Percentiles rank a stretch among this genome's conserved stretches.
Evolutionary conservation across 2,888 invertebrate species (phyloP).

Genomic region (Deilephila elpenor): DNA sequence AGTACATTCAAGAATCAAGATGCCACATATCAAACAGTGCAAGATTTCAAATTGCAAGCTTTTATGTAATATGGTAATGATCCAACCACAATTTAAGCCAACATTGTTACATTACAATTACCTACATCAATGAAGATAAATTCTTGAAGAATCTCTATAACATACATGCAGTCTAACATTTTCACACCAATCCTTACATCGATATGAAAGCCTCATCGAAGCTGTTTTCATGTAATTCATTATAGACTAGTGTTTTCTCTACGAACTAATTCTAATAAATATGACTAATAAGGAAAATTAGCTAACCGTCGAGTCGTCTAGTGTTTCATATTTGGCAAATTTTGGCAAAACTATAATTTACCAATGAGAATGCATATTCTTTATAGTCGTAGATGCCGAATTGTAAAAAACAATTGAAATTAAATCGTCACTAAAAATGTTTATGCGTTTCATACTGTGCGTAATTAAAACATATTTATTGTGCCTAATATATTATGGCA

Average conservation of each 20-base stretch:
- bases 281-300: conserved; percentile 58
- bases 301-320: conserved; percentile 64
- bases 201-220: conserved; percentile 66
- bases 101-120: conserved; percentile 26
- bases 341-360: conserved; percentile 76
- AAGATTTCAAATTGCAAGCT: conserved; percentile 8
- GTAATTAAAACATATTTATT: neutral
- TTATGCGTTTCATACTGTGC: conserved; percentile 9
- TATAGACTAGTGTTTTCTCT: conserved; percentile 64
- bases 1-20: conserved; percentile 1
- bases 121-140: conserved; percentile 11
- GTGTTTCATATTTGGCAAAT: conserved; percentile 74
- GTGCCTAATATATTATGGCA: neutral
- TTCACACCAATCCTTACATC: conserved; percentile 38
- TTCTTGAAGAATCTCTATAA: conserved; percentile 26
- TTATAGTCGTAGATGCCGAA: neutral
- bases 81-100: conserved; percentile 8
- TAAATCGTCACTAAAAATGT: neutral
- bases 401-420: neutral
- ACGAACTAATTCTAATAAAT: conserved; percentile 62
- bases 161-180: conserved; percentile 30
- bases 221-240: conserved; percentile 51
- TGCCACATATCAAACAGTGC: conserved; percentile 16
- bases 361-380: conserved; percentile 26
- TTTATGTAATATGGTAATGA: neutral